A percentile compares a stretch with the other conserved stretches of the same genome.
These are phyloP conservation scores for Priocnemis perturbator DNA, from an alignment of 2,888 invertebrate genomes.

Conservation along the genomic window DNA sequence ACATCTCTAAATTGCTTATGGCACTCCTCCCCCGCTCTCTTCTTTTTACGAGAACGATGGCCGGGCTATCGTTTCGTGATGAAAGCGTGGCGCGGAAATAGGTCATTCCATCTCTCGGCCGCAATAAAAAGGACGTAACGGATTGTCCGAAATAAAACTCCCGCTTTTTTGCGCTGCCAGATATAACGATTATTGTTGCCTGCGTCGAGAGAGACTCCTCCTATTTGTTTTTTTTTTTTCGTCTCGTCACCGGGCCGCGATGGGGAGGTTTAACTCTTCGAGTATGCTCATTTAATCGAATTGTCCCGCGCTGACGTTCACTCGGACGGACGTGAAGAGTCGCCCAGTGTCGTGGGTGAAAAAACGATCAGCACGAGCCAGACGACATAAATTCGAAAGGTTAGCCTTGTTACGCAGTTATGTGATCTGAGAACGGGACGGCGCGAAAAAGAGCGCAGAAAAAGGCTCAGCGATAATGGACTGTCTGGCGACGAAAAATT, in stretches of 20 bases:
- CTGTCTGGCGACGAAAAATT: too few relatives aligned
- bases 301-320: too few relatives aligned
- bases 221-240: not conserved
- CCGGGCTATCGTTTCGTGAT: constrained; percentile 23
- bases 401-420: too few relatives aligned
- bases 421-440: too few relatives aligned
- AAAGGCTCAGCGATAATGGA: too few relatives aligned
- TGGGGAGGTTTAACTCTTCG: not conserved
- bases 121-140: constrained; percentile 24
- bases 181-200: not conserved
- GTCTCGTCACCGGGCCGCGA: not conserved
- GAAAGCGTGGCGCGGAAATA: constrained; percentile 30
- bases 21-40: not conserved
- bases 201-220: too few relatives aligned
- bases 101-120: constrained; percentile 24
- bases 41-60: constrained; percentile 20
- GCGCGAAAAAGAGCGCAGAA: too few relatives aligned
- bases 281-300: not conserved
- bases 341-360: too few relatives aligned
- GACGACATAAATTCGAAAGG: too few relatives aligned
- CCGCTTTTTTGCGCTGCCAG: not conserved
- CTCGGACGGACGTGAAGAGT: too few relatives aligned
- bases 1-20: constrained; percentile 20
- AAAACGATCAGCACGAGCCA: too few relatives aligned
- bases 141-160: constrained; percentile 21